Conservation (phyloP, 2,113 vertebrate species). For the Stictonetta naevosa region DNA sequence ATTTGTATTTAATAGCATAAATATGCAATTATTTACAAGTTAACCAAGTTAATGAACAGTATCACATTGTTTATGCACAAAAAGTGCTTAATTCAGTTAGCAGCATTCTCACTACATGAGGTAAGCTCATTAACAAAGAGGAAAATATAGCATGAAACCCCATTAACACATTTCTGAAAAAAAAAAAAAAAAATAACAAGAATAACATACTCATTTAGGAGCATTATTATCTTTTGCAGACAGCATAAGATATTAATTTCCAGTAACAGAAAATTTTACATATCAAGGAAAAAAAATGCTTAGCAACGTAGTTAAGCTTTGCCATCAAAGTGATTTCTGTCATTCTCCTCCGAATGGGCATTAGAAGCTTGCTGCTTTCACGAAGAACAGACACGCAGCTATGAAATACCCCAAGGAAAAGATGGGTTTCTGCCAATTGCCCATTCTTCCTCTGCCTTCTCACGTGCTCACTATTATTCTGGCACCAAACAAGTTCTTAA, state of each 20-base stretch:
- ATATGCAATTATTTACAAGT: neutral
- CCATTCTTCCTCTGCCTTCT: neutral
- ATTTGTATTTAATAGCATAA: neutral
- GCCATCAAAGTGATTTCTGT: neutral
- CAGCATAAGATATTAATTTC: neutral
- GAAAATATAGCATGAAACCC: neutral
- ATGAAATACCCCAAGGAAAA: neutral
- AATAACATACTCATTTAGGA: neutral
- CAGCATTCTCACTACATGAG: neutral
- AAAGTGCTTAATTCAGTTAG: neutral
- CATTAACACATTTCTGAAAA: neutral
- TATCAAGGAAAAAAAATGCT: neutral
- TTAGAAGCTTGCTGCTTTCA: neutral
- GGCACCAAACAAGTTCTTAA: neutral
- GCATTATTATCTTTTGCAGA: neutral
- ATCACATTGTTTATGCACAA: neutral
- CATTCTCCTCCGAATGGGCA: neutral
- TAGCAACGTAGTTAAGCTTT: neutral
- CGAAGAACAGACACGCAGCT: neutral
- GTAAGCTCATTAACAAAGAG: neutral
- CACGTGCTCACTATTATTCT: accelerated
- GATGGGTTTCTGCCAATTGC: neutral
- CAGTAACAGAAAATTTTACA: neutral
- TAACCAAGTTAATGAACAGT: neutral
- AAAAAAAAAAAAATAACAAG: neutral